Evolutionary conservation across 2,113 vertebrate species (phyloP).

Genomic region (Poeciliopsis occidentalis): DNA sequence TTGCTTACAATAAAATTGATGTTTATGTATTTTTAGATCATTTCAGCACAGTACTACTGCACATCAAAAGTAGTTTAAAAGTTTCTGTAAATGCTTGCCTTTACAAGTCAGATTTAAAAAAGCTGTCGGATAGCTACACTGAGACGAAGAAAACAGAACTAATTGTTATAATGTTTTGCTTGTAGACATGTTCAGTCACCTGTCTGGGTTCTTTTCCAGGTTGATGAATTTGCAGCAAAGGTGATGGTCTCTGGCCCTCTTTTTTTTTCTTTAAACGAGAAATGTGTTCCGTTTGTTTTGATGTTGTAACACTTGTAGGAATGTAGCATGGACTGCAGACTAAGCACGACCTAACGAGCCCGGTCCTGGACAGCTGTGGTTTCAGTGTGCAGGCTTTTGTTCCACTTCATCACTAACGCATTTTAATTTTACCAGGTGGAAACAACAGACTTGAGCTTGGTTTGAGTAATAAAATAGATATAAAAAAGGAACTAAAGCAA

Average conservation of each 20-base stretch:
- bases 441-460: background rate
- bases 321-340: constrained; percentile 78
- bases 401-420: constrained; percentile 30
- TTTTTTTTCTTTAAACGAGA: constrained; percentile 58
- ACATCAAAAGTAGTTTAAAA: background rate
- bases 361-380: constrained; percentile 32
- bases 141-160: background rate
- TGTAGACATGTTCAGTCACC: constrained; percentile 60
- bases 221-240: constrained; percentile 88
- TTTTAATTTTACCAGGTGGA: constrained; percentile 8
- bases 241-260: constrained; percentile 84
- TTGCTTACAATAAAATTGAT: background rate
- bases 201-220: constrained; percentile 88
- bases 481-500: background rate
- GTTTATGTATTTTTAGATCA: background rate
- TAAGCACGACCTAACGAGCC: constrained; percentile 63
- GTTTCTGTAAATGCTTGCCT: background rate
- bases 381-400: constrained; percentile 55
- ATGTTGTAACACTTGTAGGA: constrained; percentile 75
- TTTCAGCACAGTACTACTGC: background rate
- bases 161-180: constrained; percentile 27
- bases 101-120: background rate
- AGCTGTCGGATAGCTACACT: background rate
- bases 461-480: background rate
- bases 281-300: constrained; percentile 66